phyloP scores from a whole-genome alignment of 92 coral and sea anemone species.

The Chrysogorgia sp. region DNA sequence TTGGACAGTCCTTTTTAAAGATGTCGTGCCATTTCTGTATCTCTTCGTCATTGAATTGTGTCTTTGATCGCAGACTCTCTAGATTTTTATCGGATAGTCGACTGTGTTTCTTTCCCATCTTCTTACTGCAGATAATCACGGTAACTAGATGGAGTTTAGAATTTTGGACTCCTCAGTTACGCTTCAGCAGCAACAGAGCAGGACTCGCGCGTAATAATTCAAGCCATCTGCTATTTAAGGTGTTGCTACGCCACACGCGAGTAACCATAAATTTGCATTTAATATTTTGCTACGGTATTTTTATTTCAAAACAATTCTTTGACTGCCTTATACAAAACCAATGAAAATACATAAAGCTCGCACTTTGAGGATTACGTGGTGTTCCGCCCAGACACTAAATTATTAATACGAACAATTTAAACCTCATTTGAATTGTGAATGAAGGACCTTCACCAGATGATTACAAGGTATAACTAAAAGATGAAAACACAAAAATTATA shows the following conservation, averaged over 20 bases:
- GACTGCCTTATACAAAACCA: conserved; percentile 39
- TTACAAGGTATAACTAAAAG: neutral
- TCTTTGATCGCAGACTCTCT: conserved; percentile 79
- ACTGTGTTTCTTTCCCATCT: conserved; percentile 80
- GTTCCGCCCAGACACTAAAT: conserved; percentile 32
- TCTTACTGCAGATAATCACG: conserved; percentile 2
- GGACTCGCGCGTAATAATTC: too few species aligned
- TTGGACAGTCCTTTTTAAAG: conserved; percentile 92
- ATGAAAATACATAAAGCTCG: conserved; percentile 29
- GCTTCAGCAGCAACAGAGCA: too few species aligned
- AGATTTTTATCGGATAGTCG: conserved; percentile 77
- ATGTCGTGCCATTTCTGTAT: conserved; percentile 86
- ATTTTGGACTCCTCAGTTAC: too few species aligned
- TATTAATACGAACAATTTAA: conserved; percentile 37
- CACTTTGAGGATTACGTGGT: conserved; percentile 23
- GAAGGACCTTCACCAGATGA: neutral
- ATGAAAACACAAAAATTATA: neutral
- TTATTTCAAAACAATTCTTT: conserved; percentile 34
- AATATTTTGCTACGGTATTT: conserved; percentile 19
- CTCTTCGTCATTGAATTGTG: conserved; percentile 93
- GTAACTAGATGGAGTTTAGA: conserved; percentile 17
- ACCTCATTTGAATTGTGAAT: conserved; percentile 45
- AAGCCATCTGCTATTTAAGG: conserved; percentile 45
- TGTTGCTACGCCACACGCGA: conserved; percentile 48
- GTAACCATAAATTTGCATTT: conserved; percentile 50